Conservation (phyloP, 2,888 invertebrate genomes). For the Philaethria dido region DNA sequence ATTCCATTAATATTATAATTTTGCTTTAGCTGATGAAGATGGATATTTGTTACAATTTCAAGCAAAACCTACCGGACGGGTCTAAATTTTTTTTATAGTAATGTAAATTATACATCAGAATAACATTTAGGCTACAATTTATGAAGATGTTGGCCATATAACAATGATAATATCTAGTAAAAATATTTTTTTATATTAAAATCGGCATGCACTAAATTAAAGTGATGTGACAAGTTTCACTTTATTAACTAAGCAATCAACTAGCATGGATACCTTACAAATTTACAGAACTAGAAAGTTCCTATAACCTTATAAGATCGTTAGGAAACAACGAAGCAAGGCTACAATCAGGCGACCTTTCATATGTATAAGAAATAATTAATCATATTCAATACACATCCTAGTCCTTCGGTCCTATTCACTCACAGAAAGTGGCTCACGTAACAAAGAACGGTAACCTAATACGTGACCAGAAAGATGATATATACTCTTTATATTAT, state of each 20-base stretch:
- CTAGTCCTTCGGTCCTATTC: slow-evolving; percentile 70
- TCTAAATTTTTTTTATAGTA: too few species aligned
- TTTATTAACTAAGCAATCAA: slow-evolving; percentile 5
- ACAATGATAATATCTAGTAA: too few species aligned
- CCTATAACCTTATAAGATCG: slow-evolving; percentile 42
- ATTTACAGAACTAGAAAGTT: slow-evolving; percentile 40
- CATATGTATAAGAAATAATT: slow-evolving; percentile 70
- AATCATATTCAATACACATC: slow-evolving; percentile 78
- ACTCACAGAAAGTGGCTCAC: slow-evolving; percentile 80
- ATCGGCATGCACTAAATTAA: not conserved
- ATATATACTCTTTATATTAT: slow-evolving; percentile 69
- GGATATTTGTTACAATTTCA: too few species aligned
- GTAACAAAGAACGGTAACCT: slow-evolving; percentile 81
- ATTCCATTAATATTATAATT: too few species aligned
- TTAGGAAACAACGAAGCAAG: slow-evolving; percentile 47
- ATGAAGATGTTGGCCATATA: too few species aligned
- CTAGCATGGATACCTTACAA: not conserved
- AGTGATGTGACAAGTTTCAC: not conserved
- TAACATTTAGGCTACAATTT: too few species aligned
- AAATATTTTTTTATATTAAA: too few species aligned
- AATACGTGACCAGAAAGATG: slow-evolving; percentile 80
- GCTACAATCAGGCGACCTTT: slow-evolving; percentile 52
- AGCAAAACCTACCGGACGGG: too few species aligned
- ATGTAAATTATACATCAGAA: too few species aligned
- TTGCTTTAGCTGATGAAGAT: too few species aligned